Conservation (phyloP, 2,797 vertebrate species). For the Falco columbarius region DNA sequence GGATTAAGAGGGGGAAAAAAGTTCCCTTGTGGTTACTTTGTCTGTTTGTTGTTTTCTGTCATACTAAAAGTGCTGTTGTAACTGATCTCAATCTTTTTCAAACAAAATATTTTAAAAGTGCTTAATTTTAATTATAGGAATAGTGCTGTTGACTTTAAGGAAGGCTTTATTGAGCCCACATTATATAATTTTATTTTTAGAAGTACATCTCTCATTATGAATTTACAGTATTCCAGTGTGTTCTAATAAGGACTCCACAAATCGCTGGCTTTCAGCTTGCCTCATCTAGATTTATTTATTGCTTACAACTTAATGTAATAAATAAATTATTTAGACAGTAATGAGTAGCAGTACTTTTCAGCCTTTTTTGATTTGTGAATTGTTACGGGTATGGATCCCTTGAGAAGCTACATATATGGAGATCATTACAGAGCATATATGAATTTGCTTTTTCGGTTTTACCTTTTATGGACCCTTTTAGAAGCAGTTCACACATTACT, state of each 20-base stretch:
- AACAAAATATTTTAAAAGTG: not conserved
- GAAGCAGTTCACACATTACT: not conserved
- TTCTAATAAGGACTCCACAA: not conserved
- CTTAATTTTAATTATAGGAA: not conserved
- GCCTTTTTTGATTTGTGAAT: not conserved
- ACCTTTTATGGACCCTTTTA: slow-evolving; percentile 1
- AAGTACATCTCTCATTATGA: not conserved
- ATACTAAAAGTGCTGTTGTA: not conserved
- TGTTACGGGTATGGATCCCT: not conserved
- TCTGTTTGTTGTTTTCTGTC: not conserved
- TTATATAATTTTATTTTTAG: slow-evolving; percentile 29
- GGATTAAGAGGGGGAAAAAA: not conserved
- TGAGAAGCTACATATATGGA: not conserved
- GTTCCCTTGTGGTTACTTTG: not conserved
- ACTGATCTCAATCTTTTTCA: not conserved
- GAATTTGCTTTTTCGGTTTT: not conserved
- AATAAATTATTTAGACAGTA: not conserved
- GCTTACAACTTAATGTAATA: not conserved
- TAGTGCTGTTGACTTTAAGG: not conserved
- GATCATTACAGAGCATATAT: not conserved
- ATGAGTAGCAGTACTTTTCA: not conserved
- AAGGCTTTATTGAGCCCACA: not conserved
- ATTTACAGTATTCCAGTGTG: not conserved
- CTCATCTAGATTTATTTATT: slow-evolving; percentile 7
- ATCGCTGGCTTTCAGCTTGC: not conserved